phyloP scores from a whole-genome alignment of 2,888 invertebrate genomes.

The Microplitis deprimator region DNA sequence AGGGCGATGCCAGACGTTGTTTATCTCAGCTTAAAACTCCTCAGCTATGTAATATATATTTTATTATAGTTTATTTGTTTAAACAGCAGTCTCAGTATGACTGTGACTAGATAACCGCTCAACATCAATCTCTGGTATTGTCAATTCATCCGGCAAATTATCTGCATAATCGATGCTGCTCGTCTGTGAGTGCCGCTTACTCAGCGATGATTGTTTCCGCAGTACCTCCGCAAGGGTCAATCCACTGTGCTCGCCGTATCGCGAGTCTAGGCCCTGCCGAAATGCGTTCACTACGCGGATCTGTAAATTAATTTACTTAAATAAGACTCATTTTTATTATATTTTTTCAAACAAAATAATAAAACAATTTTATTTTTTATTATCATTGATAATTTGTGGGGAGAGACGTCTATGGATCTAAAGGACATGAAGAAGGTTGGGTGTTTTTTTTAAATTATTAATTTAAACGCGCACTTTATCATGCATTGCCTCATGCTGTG shows the following conservation, averaged over 20 bases:
- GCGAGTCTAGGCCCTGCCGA: conserved; percentile 97
- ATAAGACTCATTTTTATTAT: conserved; percentile 29
- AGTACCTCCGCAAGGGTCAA: conserved; percentile 93
- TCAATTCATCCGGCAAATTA: conserved; percentile 88
- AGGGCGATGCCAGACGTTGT: too few species aligned
- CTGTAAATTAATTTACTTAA: conserved; percentile 77
- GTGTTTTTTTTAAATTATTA: background rate
- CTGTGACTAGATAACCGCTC: conserved; percentile 93
- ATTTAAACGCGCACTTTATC: background rate
- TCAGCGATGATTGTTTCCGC: conserved; percentile 93
- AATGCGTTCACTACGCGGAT: conserved; percentile 99
- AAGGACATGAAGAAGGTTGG: background rate
- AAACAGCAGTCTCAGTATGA: conserved; percentile 96
- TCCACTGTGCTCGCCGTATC: conserved; percentile 92
- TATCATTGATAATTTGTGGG: background rate
- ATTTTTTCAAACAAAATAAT: background rate
- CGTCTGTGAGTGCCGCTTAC: conserved; percentile 92
- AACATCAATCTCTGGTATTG: conserved; percentile 93
- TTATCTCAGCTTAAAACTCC: too few species aligned
- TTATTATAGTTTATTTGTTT: conserved; percentile 65
- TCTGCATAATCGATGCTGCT: conserved; percentile 94
- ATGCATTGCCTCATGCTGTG: background rate
- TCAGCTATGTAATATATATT: conserved; percentile 28
- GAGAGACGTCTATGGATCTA: background rate
- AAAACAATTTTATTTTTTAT: conserved; percentile 16